These are phyloP conservation scores for Ochropleura plecta DNA, from an alignment of 2,888 invertebrate species.

Conservation along the genomic window DNA sequence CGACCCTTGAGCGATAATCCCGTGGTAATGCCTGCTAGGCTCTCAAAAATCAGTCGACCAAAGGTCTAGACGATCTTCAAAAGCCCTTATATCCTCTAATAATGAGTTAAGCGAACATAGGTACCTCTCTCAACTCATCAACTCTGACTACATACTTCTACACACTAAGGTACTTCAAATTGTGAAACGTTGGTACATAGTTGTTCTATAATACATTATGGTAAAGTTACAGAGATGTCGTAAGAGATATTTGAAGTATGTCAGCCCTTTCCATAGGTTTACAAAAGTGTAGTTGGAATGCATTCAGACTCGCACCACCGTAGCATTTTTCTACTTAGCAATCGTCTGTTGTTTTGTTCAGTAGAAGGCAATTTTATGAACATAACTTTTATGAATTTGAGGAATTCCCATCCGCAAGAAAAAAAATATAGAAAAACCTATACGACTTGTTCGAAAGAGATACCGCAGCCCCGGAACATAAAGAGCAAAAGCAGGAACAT, in stretches of 20 bases:
- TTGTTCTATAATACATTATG: neutral
- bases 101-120: constrained; percentile 49
- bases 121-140: constrained; percentile 28
- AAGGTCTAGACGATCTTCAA: constrained; percentile 60
- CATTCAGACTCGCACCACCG: neutral
- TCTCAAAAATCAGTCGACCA: constrained; percentile 60
- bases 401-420: too few species aligned
- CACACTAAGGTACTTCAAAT: constrained; percentile 25
- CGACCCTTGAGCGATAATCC: constrained; percentile 57
- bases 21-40: constrained; percentile 57
- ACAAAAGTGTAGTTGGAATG: constrained; percentile 13
- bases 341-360: neutral
- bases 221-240: constrained; percentile 14
- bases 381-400: neutral
- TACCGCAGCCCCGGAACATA: too few species aligned
- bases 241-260: constrained; percentile 14
- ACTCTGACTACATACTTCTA: constrained; percentile 32
- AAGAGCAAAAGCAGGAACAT: too few species aligned
- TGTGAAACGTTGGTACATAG: constrained; percentile 34
- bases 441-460: too few species aligned
- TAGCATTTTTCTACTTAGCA: constrained; percentile 14
- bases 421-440: too few species aligned
- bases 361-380: neutral
- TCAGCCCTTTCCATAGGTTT: neutral
- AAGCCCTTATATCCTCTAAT: constrained; percentile 56